Base-by-base conservation (phyloP, 2,113 vertebrate genomes). In the Falcunculus frontatus region DNA sequence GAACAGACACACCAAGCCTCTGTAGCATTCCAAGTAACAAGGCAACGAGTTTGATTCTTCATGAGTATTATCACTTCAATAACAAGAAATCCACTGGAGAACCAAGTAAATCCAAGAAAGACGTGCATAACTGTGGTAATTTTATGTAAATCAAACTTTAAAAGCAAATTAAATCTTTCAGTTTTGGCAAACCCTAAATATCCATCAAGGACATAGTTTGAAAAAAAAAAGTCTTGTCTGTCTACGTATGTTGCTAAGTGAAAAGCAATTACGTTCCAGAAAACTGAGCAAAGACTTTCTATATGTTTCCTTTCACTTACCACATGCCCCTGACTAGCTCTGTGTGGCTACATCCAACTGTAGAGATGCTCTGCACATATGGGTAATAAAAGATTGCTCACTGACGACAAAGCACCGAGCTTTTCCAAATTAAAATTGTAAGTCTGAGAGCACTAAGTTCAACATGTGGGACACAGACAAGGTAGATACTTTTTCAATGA, bases 381-480 rank as follows among this genome's bases (percentile, higher is more conserved):
- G 41, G 12, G 19, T 21, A 85, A 76, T 82, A 89, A 56, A 84
- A 79, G 33, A 78, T 13, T 30, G 41, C 59, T 64, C 52, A 41
- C 39, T 60, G 44, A 63, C 13, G 33, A 86, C 67, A 83, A 74
- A 95, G 78, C 30, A 75, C 7, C 7, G 11, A 67, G 39, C 47
- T 79, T 95, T 93, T 68, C 56, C 52, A 87, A 60, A 84, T 82
- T 84, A 89, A 81, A 94, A 67, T 65, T 81, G 1, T 14, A 86
- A 41, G 55, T 65, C 47, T 63, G 57, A 89, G 60, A 89, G 81
- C 73, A 67, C 23, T 26, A 50, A 50, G 44, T 60, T 82, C 73
- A 81, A 87, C 92, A 94, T 67, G 69, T 89, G 95, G 81, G 41
- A 64, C n/a, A 52, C 84, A 89, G 74, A 91, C 52, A 78, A 91